phyloP scores from a whole-genome alignment of 2,888 invertebrate species.

The Drosophila testacea region DNA sequence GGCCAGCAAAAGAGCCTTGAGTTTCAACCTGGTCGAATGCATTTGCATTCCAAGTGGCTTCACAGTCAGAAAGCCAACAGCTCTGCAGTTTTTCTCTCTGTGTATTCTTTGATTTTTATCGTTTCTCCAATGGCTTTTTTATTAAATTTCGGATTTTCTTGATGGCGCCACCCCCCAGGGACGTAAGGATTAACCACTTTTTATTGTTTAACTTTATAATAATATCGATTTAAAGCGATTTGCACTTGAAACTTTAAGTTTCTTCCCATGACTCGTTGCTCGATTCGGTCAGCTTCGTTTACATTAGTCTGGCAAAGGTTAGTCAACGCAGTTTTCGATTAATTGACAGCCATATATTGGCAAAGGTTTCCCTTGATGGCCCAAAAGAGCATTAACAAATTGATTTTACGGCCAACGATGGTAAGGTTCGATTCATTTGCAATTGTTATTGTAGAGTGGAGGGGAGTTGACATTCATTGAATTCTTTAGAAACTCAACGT shows the following conservation, averaged over 20 bases:
- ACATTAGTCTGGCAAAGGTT: background rate
- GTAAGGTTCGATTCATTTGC: slow-evolving; percentile 5
- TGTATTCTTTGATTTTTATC: slow-evolving; percentile 4
- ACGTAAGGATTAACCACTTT: background rate
- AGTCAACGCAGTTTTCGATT: slow-evolving; percentile 7
- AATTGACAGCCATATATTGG: slow-evolving; percentile 13
- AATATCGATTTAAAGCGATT: slow-evolving; percentile 40
- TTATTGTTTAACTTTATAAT: slow-evolving; percentile 46
- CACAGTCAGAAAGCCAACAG: slow-evolving; percentile 1
- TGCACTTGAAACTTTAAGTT: slow-evolving; percentile 19
- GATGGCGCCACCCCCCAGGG: background rate
- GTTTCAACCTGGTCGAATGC: slow-evolving; percentile 26
- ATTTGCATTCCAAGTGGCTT: slow-evolving; percentile 25
- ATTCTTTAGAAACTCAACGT: background rate
- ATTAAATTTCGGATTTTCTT: slow-evolving; percentile 18
- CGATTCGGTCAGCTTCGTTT: background rate
- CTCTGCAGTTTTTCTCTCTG: slow-evolving; percentile 4
- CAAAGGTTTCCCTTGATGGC: background rate
- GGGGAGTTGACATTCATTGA: slow-evolving; percentile 8
- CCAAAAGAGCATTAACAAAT: slow-evolving; percentile 19
- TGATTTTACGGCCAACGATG: slow-evolving; percentile 10
- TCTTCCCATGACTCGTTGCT: background rate
- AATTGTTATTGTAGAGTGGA: slow-evolving; percentile 11
- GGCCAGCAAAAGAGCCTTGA: slow-evolving; percentile 10
- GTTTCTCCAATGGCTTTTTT: slow-evolving; percentile 4